Evolutionary conservation across 2,797 vertebrate genomes (phyloP).

Genomic region (Ammospiza maritima): DNA sequence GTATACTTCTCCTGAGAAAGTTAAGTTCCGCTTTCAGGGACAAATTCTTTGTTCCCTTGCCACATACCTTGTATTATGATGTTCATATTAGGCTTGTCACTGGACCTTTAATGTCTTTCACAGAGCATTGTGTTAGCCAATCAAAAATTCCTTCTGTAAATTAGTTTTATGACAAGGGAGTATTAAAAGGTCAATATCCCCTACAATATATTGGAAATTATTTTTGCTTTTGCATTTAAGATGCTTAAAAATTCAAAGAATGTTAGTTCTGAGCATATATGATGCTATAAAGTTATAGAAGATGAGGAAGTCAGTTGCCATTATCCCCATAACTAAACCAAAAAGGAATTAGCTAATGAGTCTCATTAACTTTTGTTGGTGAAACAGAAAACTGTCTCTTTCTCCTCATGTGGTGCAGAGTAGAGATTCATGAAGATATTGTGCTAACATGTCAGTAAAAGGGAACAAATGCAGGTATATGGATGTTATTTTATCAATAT

Average conservation of each 20-base stretch:
- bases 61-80: neutral
- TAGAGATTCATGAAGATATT: neutral
- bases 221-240: neutral
- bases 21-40: neutral
- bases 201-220: neutral
- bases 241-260: neutral
- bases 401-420: neutral
- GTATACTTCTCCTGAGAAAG: neutral
- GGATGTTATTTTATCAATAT: neutral
- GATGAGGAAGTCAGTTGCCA: neutral
- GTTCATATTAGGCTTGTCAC: neutral
- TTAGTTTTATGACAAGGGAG: neutral
- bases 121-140: neutral
- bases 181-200: neutral
- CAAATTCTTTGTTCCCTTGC: neutral
- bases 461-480: neutral
- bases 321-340: neutral
- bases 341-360: neutral
- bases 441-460: neutral
- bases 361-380: neutral
- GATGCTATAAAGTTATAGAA: neutral
- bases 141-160: neutral
- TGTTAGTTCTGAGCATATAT: neutral
- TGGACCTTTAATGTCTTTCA: neutral
- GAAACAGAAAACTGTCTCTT: neutral